Percentiles rank a stretch among this genome's conserved stretches.
These are phyloP conservation scores for Julus scanicus DNA, from an alignment of 2,888 invertebrate genomes.

Conservation along the genomic window DNA sequence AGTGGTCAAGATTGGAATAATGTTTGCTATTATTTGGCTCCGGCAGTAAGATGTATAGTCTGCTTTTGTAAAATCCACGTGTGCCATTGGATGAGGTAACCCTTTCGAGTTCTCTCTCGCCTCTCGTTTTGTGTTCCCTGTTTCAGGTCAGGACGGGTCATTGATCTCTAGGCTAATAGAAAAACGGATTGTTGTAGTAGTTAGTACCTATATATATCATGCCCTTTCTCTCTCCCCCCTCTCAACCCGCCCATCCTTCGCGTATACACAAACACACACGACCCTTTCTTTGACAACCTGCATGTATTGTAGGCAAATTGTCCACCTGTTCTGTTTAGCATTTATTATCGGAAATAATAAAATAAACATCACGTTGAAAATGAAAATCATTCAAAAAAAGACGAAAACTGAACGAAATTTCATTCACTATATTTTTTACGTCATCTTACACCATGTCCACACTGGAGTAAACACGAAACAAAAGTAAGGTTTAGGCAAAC, in stretches of 20 bases:
- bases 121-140: not conserved
- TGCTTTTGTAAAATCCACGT: not conserved
- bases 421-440: too few species aligned
- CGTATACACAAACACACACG: not conserved
- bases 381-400: not conserved
- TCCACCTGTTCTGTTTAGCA: not conserved
- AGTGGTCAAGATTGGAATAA: too few species aligned
- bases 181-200: conserved; percentile 48
- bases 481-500: too few species aligned
- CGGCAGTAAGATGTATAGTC: too few species aligned
- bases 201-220: not conserved
- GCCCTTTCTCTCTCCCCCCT: not conserved
- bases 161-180: conserved; percentile 41
- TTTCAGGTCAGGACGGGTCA: conserved; percentile 48
- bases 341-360: not conserved
- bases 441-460: too few species aligned
- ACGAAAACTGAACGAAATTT: not conserved
- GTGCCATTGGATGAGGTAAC: conserved; percentile 13
- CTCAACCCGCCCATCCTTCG: not conserved
- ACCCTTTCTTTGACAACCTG: not conserved
- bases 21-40: too few species aligned
- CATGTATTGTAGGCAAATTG: not conserved
- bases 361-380: not conserved
- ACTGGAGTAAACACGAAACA: too few species aligned
- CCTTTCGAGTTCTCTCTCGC: not conserved